phyloP scores from a whole-genome alignment of 2,113 vertebrate species.

The Cyanoramphus novaezelandiae region DNA sequence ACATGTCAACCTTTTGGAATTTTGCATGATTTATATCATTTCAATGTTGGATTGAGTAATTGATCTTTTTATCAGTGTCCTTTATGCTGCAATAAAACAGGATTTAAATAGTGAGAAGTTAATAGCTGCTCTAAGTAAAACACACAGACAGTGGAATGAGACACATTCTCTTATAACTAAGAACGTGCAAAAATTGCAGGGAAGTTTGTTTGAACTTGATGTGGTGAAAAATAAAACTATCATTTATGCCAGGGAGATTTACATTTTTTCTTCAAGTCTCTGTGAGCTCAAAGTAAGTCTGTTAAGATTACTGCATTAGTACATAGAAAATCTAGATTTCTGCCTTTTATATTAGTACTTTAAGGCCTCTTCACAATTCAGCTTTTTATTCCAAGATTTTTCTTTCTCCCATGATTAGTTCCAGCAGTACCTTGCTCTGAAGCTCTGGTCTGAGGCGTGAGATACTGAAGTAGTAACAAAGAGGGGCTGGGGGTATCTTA shows the following conservation, averaged over 20 bases:
- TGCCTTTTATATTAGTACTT: background rate
- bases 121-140: conserved; percentile 19
- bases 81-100: background rate
- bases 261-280: background rate
- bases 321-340: background rate
- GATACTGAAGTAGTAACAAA: background rate
- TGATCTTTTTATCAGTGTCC: background rate
- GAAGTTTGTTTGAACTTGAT: conserved; percentile 12
- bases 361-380: background rate
- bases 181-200: background rate
- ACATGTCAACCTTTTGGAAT: conserved; percentile 22
- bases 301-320: background rate
- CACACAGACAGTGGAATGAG: background rate
- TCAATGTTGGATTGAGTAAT: background rate
- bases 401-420: background rate
- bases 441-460: background rate
- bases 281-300: background rate
- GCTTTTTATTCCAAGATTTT: background rate
- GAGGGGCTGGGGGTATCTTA: background rate
- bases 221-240: background rate
- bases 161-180: background rate
- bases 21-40: background rate
- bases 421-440: background rate
- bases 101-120: background rate
- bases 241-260: background rate